A percentile compares a stretch with the other conserved stretches of the same genome.
Conservation (phyloP, 2,888 invertebrate genomes). For the Embidobia sp. region DNA sequence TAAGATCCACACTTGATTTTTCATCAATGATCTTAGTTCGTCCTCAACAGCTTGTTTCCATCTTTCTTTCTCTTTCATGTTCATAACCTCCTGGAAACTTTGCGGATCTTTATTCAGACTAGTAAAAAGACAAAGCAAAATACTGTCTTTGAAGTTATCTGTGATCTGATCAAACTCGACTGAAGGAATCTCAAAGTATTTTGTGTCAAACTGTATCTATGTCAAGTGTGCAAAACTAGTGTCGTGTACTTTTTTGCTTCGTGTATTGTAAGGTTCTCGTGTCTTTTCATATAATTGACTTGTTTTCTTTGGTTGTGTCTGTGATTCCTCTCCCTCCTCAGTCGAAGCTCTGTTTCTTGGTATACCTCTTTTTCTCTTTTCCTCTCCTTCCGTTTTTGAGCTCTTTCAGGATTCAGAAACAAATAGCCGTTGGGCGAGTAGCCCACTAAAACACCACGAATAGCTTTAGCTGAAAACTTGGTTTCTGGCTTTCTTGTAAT, state of each 20-base stretch:
- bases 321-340: too few relatives aligned
- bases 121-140: neutral
- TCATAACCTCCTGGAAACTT: too few relatives aligned
- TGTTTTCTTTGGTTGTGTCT: too few relatives aligned
- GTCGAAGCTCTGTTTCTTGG: neutral
- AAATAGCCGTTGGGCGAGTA: neutral
- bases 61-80: neutral
- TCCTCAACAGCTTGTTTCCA: neutral
- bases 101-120: conserved; percentile 27
- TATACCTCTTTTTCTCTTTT: neutral
- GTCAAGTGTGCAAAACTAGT: neutral
- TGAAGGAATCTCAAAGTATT: too few relatives aligned
- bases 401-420: conserved; percentile 31
- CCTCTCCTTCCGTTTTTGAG: neutral
- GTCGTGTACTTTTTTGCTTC: conserved; percentile 3
- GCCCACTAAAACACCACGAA: neutral
- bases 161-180: neutral
- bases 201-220: too few relatives aligned
- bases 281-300: too few relatives aligned
- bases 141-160: neutral
- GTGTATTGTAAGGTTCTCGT: conserved; percentile 21
- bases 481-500: conserved; percentile 20
- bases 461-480: conserved; percentile 10
- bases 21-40: conserved; percentile 6
- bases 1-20: conserved; percentile 1